Percentiles rank a stretch among this genome's conserved stretches.
Evolutionary conservation across 2,888 invertebrate species (phyloP).

Genomic region (Portevinia maculata): DNA sequence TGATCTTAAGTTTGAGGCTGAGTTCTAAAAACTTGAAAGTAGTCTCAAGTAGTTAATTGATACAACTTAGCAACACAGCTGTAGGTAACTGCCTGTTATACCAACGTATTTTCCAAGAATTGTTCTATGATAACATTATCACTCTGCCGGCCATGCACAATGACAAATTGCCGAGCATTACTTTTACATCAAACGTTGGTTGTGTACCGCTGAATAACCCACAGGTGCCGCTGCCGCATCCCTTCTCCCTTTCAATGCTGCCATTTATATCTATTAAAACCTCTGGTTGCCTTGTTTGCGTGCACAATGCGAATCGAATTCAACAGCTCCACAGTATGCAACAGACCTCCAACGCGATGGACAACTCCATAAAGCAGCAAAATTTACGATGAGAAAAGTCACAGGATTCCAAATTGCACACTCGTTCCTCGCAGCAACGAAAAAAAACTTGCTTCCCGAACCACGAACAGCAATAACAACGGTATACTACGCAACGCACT

Average conservation of each 20-base stretch:
- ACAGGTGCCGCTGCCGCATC: conserved; percentile 1
- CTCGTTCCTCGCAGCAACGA: conserved; percentile 34
- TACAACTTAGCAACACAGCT: too few species aligned
- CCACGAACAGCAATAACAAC: conserved; percentile 43
- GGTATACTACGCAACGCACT: conserved; percentile 61
- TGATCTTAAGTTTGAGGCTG: too few species aligned
- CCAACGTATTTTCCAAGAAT: conserved; percentile 13
- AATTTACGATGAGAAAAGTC: conserved; percentile 75
- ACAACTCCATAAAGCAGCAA: conserved; percentile 73
- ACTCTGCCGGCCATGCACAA: background rate
- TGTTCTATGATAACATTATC: conserved; percentile 25
- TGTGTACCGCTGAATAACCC: conserved; percentile 40
- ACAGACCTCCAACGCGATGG: conserved; percentile 67
- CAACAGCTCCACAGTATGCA: conserved; percentile 26
- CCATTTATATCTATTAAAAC: conserved; percentile 43
- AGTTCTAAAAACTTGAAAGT: too few species aligned
- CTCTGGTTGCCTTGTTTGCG: conserved; percentile 22
- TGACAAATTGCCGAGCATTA: conserved; percentile 61
- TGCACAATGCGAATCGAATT: conserved; percentile 32
- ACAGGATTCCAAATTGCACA: conserved; percentile 74
- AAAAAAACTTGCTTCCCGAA: conserved; percentile 37
- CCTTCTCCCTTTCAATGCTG: background rate
- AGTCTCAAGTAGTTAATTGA: too few species aligned
- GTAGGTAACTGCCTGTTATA: background rate
- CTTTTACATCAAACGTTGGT: conserved; percentile 48